Percentiles rank a stretch among this genome's conserved stretches.
Conservation (phyloP, 2,113 vertebrate species). For the Excalfactoria chinensis region DNA sequence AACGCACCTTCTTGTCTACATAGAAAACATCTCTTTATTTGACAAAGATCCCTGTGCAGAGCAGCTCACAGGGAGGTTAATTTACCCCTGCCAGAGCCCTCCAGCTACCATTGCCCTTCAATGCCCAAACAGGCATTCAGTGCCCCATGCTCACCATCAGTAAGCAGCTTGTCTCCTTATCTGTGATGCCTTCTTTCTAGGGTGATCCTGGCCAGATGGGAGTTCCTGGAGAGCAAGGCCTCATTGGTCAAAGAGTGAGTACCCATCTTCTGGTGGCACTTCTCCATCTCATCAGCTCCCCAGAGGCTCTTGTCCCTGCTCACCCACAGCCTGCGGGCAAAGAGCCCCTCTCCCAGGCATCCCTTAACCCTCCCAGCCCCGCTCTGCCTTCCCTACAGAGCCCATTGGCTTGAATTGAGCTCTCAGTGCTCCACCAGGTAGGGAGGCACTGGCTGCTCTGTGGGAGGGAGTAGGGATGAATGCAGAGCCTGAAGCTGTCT, state of each 20-base stretch:
- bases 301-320: background rate
- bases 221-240: conserved; percentile 87
- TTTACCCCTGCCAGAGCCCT: background rate
- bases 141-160: background rate
- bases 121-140: background rate
- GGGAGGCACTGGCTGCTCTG: conserved; percentile 18
- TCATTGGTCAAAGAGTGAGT: conserved; percentile 90
- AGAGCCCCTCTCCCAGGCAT: background rate
- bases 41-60: conserved; percentile 6
- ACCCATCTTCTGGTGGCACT: background rate
- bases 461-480: background rate
- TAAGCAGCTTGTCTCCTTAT: background rate
- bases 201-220: conserved; percentile 86
- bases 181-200: conserved; percentile 71
- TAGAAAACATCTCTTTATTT: conserved; percentile 23
- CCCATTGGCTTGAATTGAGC: background rate
- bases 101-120: background rate
- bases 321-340: background rate
- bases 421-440: background rate
- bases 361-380: rapidly evolving
- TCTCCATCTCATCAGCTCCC: background rate
- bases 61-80: conserved; percentile 30
- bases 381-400: background rate
- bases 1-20: conserved; percentile 57
- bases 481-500: background rate